Evolutionary conservation across 2,888 invertebrate genomes (phyloP).

Genomic region (Thymelicus acteon): DNA sequence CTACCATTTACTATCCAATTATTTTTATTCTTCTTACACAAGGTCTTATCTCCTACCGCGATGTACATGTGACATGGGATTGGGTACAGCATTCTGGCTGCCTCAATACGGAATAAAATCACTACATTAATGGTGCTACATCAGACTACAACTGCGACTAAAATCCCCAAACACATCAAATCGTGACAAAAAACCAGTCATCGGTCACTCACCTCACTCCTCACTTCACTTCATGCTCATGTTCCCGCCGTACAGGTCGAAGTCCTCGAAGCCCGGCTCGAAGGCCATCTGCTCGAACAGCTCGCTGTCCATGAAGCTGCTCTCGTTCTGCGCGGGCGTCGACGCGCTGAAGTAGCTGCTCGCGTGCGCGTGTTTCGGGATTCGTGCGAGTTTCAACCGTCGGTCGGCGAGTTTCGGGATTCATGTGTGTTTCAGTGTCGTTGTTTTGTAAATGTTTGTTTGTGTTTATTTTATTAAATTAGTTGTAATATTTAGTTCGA

Average conservation of each 20-base stretch:
- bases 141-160: no score
- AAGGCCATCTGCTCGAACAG: constrained; percentile 77
- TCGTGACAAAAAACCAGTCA: no score
- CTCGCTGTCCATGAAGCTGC: constrained; percentile 74
- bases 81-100: no score
- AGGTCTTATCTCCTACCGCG: no score
- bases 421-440: constrained; percentile 21
- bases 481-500: no score
- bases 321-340: constrained; percentile 69
- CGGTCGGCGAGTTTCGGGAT: neutral
- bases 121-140: no score
- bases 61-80: no score
- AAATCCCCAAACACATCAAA: no score
- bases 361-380: constrained; percentile 16
- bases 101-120: no score
- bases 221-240: constrained; percentile 63
- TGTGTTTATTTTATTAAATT: constrained; percentile 20
- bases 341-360: constrained; percentile 71
- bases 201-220: no score
- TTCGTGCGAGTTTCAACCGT: neutral
- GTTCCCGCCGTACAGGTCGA: constrained; percentile 67
- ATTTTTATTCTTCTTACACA: no score
- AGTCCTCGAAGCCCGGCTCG: constrained; percentile 71
- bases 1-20: no score
- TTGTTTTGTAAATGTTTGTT: constrained; percentile 29